Evolutionary conservation across 2,888 invertebrate species (phyloP).

Genomic region (Empis stercorea): DNA sequence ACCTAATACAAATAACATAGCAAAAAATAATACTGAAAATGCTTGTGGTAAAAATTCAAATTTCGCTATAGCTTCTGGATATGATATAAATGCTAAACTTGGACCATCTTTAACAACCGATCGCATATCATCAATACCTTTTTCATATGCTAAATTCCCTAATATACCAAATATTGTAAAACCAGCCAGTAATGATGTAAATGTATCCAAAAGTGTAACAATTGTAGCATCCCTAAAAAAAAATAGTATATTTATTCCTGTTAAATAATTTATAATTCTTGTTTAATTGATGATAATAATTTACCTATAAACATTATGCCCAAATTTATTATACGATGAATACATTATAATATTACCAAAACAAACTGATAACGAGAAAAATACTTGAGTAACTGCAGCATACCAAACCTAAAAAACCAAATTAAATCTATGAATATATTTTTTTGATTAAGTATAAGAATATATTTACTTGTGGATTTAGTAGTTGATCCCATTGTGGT

Average conservation of each 20-base stretch:
- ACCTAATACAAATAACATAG: constrained; percentile 43
- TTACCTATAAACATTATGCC: constrained; percentile 44
- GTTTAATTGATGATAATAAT: too few relatives aligned
- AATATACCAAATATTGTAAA: constrained; percentile 44
- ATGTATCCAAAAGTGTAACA: constrained; percentile 42
- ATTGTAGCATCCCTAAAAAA: constrained; percentile 40
- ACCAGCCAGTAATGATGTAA: constrained; percentile 43
- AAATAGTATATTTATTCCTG: too few relatives aligned
- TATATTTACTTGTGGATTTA: constrained; percentile 40
- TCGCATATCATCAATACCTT: constrained; percentile 37
- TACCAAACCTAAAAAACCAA: constrained; percentile 42
- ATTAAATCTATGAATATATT: neutral
- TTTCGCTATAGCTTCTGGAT: constrained; percentile 45
- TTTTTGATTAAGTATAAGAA: neutral
- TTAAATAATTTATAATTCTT: neutral
- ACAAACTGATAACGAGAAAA: constrained; percentile 49
- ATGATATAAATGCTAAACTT: constrained; percentile 44
- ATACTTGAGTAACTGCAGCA: constrained; percentile 50
- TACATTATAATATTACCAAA: constrained; percentile 52
- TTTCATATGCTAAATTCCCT: constrained; percentile 42
- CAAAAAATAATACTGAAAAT: constrained; percentile 43
- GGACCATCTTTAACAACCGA: constrained; percentile 41
- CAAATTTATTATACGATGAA: constrained; percentile 47
- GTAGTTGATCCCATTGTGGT: constrained; percentile 50
- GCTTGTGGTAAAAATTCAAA: constrained; percentile 42